Conservation (phyloP, 2,113 vertebrate genomes). For the Cottus gobio region DNA sequence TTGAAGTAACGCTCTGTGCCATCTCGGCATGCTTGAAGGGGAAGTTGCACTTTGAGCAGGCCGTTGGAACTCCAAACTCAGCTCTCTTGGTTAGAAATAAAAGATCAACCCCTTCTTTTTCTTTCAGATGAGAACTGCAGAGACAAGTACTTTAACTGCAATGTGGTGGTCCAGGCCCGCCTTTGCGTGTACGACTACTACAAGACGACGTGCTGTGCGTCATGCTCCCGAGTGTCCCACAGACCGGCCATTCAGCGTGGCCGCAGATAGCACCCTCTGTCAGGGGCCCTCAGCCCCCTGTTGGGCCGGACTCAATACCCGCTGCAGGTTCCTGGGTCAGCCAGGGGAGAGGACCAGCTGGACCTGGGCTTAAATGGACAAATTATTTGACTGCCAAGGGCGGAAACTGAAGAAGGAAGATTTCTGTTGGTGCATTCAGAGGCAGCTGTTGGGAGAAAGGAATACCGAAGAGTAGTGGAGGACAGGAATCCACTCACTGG, state of each 20-base stretch:
- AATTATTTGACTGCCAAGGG: slow-evolving; percentile 39
- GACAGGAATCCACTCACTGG: slow-evolving; percentile 29
- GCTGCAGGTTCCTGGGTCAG: slow-evolving; percentile 25
- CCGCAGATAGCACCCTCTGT: slow-evolving; percentile 84
- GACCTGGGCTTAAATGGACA: slow-evolving; percentile 40
- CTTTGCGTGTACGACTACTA: slow-evolving; percentile 97
- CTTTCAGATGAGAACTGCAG: slow-evolving; percentile 92
- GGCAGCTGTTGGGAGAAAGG: slow-evolving; percentile 22
- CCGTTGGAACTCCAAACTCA: too few species aligned
- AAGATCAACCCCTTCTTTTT: not conserved
- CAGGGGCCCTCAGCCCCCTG: too few species aligned
- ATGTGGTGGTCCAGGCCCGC: slow-evolving; percentile 96
- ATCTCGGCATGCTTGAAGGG: not conserved
- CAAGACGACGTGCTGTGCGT: slow-evolving; percentile 92
- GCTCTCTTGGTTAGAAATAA: not conserved
- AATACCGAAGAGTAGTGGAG: slow-evolving; percentile 18
- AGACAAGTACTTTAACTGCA: slow-evolving; percentile 97
- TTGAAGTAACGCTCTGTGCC: not conserved
- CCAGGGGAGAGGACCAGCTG: slow-evolving; percentile 16
- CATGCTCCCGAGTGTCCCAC: slow-evolving; percentile 87
- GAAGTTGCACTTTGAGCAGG: not conserved
- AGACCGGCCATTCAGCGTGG: slow-evolving; percentile 82
- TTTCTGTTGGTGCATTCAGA: slow-evolving; percentile 42
- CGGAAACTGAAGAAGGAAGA: slow-evolving; percentile 48
- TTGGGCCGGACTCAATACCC: slow-evolving; percentile 31